Percentiles rank a stretch among this genome's conserved stretches.
These are phyloP conservation scores for Tachina fera DNA, from an alignment of 2,888 invertebrate species.

Conservation along the genomic window DNA sequence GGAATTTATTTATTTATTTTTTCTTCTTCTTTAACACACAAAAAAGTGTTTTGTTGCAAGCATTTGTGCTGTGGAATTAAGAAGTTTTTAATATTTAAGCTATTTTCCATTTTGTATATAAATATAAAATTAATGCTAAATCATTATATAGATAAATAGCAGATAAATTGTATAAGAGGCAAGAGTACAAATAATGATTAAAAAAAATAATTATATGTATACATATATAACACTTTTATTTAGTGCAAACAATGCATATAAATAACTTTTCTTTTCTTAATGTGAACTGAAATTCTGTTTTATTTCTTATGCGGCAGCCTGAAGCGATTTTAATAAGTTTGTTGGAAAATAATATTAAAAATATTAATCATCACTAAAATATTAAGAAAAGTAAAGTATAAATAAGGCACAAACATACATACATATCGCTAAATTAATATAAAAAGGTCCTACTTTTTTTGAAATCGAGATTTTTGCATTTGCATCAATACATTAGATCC, in stretches of 20 bases:
- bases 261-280: conserved; percentile 24
- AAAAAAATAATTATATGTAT: background rate
- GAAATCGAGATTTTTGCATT: no score
- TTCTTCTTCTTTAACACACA: background rate
- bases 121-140: conserved; percentile 47
- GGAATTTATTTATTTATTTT: conserved; percentile 19
- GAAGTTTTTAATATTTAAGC: conserved; percentile 45
- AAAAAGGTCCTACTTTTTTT: no score
- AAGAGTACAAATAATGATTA: background rate
- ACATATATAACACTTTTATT: conserved; percentile 10
- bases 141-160: conserved; percentile 52
- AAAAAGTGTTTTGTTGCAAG: background rate
- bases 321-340: background rate
- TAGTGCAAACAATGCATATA: conserved; percentile 23
- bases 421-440: no score
- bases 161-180: conserved; percentile 42
- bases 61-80: conserved; percentile 36
- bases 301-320: background rate
- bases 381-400: background rate
- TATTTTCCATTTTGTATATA: conserved; percentile 20
- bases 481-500: no score
- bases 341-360: background rate
- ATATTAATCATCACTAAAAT: background rate
- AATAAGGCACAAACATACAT: no score
- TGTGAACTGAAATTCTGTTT: conserved; percentile 21